Conservation (phyloP, 1,140 invertebrate genomes). For the Caenorhabditis elegans region DNA sequence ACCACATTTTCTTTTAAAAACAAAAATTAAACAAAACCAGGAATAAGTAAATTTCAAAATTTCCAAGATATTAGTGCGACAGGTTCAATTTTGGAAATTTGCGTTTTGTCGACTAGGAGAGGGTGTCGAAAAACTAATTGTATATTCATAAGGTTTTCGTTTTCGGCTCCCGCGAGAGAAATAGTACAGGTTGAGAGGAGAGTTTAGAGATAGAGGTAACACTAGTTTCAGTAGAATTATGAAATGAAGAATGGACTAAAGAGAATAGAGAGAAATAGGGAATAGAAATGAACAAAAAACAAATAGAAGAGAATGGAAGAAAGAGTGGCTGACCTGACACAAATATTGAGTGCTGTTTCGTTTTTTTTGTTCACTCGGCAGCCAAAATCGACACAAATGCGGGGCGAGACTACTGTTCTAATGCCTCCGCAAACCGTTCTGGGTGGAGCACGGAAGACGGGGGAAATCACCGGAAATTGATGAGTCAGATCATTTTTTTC, state of each 20-base stretch:
- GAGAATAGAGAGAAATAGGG: neutral
- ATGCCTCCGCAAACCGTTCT: neutral
- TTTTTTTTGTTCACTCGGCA: slow-evolving; percentile 8
- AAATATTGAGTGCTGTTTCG: slow-evolving; percentile 25
- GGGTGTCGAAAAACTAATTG: slow-evolving; percentile 65
- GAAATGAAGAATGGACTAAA: slow-evolving; percentile 20
- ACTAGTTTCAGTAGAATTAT: slow-evolving; percentile 12
- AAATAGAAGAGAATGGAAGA: neutral
- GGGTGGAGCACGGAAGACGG: neutral
- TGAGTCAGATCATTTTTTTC: neutral
- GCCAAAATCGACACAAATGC: neutral
- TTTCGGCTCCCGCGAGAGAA: slow-evolving; percentile 74
- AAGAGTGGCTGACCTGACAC: neutral
- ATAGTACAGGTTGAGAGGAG: slow-evolving; percentile 69
- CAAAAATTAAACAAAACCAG: neutral
- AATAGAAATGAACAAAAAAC: neutral
- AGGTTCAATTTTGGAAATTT: slow-evolving; percentile 6
- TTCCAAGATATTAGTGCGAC: too few species aligned
- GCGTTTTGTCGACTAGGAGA: neutral
- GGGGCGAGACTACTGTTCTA: neutral
- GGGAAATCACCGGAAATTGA: too few species aligned
- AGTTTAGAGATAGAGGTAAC: slow-evolving; percentile 16
- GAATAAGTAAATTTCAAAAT: too few species aligned
- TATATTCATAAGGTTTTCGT: slow-evolving; percentile 70
- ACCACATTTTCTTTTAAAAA: neutral